These are phyloP conservation scores for Caenorhabditis wallacei DNA, from an alignment of 2,888 invertebrate species.

Conservation along the genomic window DNA sequence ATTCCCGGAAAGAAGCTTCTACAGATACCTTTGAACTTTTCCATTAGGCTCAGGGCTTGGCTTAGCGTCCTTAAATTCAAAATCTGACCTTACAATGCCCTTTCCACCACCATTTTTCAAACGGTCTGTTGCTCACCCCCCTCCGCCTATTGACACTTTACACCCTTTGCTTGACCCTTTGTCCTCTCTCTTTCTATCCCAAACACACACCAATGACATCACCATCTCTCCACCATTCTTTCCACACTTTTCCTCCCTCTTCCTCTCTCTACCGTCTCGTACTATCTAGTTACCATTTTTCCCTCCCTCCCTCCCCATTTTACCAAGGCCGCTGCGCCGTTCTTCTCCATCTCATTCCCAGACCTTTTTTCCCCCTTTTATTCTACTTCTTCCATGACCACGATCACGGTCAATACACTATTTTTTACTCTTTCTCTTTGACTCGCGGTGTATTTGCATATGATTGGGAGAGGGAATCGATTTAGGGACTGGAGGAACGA, in stretches of 20 bases:
- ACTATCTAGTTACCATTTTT: neutral
- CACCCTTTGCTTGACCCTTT: neutral
- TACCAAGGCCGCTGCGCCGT: constrained; percentile 1
- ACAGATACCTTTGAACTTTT: too few species aligned
- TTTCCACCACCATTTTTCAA: too few species aligned
- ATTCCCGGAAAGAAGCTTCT: too few species aligned
- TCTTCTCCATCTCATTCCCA: neutral
- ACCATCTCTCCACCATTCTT: neutral
- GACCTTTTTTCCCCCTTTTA: neutral
- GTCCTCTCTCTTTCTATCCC: neutral
- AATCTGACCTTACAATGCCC: too few species aligned
- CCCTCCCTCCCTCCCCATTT: neutral
- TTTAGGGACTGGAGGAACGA: too few species aligned
- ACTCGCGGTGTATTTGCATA: too few species aligned
- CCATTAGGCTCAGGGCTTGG: too few species aligned
- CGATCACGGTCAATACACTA: too few species aligned
- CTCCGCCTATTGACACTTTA: neutral
- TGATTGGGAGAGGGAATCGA: too few species aligned
- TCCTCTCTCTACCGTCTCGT: neutral
- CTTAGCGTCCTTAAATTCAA: too few species aligned
- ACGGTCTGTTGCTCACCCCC: too few species aligned
- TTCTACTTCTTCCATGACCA: too few species aligned
- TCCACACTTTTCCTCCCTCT: neutral
- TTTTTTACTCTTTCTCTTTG: neutral
- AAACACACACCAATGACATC: constrained; percentile 11